Base-by-base conservation (phyloP, 2,888 invertebrate genomes). In the Lamellibrachia satsuma region DNA sequence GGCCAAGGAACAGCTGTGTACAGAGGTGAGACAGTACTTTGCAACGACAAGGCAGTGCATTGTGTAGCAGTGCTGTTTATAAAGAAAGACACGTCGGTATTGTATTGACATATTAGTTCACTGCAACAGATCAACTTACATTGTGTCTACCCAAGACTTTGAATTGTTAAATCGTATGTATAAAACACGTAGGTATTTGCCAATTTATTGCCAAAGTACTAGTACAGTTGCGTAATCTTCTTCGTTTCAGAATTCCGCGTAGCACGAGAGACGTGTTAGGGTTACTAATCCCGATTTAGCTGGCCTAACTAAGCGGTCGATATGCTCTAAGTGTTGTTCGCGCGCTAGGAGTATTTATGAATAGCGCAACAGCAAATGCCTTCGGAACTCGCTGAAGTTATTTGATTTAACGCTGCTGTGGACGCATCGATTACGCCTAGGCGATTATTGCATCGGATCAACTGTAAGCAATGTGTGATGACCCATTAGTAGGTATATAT, bases 271-370 rank as follows among this genome's bases (percentile, higher is more conserved):
- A 75, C n/a, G 11, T 75, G 75, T 75, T 75, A 75, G 22, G 75
- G 75, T 39, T 75, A 22, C 75, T 75, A 75, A 75, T 75, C 75
- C 75, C 6, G 75, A 75, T 75, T 75, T 11, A 75, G 75, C 22
- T 4, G 75, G 75, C 75, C 75, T 75, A 75, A 75, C 22, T 75
- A 75, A 15, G 75, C 75, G 6, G 22, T 75, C 75, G 75, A 75
- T 75, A 75, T 75, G 15, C 75, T 75, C 75, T n/a, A 75, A 75
- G 75, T 75, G 75, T 75, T 75, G 75, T 75, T 75, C 75, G n/a
- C 75, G 75, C 75, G 22, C 22, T 75, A n/a, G 22, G 15, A 22
- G 75, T 75, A 75, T 75, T 75, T n/a, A 75, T 75, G 75, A 75
- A 75, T 75, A 75, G 22, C n/a, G 75, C 75, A 22, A 75, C 22